Evolutionary conservation across 2,888 invertebrate genomes (phyloP).

Genomic region (Lepetodrilus schrolli): DNA sequence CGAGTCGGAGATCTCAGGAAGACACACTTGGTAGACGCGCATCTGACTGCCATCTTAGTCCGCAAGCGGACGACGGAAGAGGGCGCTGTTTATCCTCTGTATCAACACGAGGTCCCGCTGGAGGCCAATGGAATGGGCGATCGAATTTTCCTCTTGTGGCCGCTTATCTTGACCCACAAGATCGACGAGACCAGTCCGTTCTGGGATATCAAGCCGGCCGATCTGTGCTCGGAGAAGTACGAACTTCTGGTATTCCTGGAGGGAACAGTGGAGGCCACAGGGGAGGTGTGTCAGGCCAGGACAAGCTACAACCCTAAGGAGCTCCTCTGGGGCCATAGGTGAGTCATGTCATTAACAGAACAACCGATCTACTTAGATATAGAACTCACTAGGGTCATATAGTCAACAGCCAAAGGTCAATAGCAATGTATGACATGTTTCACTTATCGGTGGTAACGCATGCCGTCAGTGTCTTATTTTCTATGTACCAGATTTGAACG

Average conservation of each 20-base stretch:
- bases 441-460: too few species aligned
- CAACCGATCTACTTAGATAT: too few species aligned
- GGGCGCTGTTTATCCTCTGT: constrained; percentile 93
- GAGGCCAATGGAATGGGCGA: constrained; percentile 94
- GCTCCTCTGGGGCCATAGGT: constrained; percentile 71
- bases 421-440: too few species aligned
- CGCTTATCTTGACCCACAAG: constrained; percentile 94
- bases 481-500: constrained; percentile 68
- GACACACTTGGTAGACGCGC: constrained; percentile 82
- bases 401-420: too few species aligned
- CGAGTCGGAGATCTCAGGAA: constrained; percentile 75
- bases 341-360: too few species aligned
- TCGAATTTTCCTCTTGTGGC: constrained; percentile 97
- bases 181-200: constrained; percentile 92
- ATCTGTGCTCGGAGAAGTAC: constrained; percentile 91
- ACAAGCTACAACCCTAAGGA: constrained; percentile 76
- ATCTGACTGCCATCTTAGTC: constrained; percentile 93
- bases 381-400: too few species aligned
- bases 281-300: constrained; percentile 76
- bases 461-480: too few species aligned
- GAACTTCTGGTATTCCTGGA: constrained; percentile 96
- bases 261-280: constrained; percentile 91
- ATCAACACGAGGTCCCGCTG: constrained; percentile 92
- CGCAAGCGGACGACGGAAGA: constrained; percentile 92
- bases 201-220: constrained; percentile 90